phyloP scores from a whole-genome alignment of 2,888 invertebrate species.

The Mellilla xanthometata region DNA sequence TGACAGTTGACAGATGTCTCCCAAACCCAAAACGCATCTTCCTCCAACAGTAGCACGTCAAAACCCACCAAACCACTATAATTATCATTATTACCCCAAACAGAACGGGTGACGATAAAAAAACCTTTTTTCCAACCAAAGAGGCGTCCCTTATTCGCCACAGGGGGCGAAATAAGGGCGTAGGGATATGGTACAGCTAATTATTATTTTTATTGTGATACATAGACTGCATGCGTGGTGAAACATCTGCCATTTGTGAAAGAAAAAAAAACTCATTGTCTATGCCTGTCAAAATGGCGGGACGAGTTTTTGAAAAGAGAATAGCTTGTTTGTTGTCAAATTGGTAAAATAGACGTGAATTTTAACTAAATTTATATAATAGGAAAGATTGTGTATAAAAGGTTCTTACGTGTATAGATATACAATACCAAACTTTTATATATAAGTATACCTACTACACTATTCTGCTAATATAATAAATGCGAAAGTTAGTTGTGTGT shows the following conservation, averaged over 20 bases:
- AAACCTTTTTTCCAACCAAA: slow-evolving; percentile 37
- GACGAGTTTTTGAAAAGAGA: slow-evolving; percentile 11
- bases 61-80: slow-evolving; percentile 49
- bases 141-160: slow-evolving; percentile 46
- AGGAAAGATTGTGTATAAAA: too few relatives aligned
- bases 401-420: too few relatives aligned
- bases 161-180: slow-evolving; percentile 43
- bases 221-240: slow-evolving; percentile 43
- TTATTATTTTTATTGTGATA: slow-evolving; percentile 51
- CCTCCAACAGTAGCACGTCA: slow-evolving; percentile 32
- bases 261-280: slow-evolving; percentile 49
- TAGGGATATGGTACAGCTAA: slow-evolving; percentile 43
- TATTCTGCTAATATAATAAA: too few relatives aligned
- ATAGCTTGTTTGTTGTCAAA: neutral
- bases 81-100: slow-evolving; percentile 60
- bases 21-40: slow-evolving; percentile 23
- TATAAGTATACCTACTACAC: too few relatives aligned
- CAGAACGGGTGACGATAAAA: slow-evolving; percentile 42
- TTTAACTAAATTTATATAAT: too few relatives aligned
- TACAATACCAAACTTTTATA: too few relatives aligned
- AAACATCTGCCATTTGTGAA: slow-evolving; percentile 59
- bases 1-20: slow-evolving; percentile 29
- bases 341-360: too few relatives aligned
- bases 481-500: too few relatives aligned
- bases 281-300: slow-evolving; percentile 46